Evolutionary conservation across 2,888 invertebrate genomes (phyloP).

Genomic region (Dryococelus australis): DNA sequence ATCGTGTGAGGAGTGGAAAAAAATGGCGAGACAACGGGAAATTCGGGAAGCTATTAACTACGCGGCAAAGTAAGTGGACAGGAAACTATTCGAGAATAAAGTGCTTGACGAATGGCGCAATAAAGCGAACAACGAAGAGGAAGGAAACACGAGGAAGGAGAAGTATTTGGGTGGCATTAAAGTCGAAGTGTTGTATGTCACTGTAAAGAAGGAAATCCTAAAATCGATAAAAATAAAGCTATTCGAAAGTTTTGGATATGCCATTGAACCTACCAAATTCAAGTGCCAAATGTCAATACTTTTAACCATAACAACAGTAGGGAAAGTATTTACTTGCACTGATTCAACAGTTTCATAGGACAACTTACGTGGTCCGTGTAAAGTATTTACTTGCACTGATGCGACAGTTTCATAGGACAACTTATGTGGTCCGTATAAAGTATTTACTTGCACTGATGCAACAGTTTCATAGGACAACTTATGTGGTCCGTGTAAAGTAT

Average conservation of each 20-base stretch:
- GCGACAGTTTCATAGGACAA: no score
- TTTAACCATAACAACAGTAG: no score
- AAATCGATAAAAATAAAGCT: background rate
- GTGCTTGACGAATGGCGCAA: slow-evolving; percentile 3
- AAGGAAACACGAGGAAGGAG: background rate
- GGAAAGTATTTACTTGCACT: no score
- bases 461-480: no score
- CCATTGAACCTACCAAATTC: background rate
- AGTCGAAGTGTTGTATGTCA: background rate
- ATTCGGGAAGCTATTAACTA: background rate
- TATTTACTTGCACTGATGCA: no score
- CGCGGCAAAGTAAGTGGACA: background rate
- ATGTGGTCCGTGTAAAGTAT: no score
- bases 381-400: no score
- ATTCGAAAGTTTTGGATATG: background rate
- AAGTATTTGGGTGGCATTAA: background rate
- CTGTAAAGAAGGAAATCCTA: background rate
- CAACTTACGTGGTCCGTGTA: no score
- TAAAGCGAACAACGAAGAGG: slow-evolving; percentile 1
- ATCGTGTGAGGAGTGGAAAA: no score
- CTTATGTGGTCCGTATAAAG: no score
- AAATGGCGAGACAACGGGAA: background rate
- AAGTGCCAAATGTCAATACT: no score
- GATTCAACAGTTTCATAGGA: no score
- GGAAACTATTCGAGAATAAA: background rate